These are phyloP conservation scores for Rhopalosiphum maidis DNA, from an alignment of 1,140 invertebrate genomes.

Conservation along the genomic window DNA sequence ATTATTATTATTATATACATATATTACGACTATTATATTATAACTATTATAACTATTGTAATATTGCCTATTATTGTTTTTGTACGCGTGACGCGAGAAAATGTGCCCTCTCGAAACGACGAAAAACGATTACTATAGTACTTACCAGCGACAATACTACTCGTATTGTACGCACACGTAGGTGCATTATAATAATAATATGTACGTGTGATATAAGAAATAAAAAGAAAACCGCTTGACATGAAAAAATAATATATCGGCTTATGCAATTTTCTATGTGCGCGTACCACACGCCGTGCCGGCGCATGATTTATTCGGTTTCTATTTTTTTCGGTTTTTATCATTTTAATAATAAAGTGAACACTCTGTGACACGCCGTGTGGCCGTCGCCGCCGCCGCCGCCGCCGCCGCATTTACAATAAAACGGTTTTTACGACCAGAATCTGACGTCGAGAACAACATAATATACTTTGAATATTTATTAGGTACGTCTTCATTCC, in stretches of 20 bases:
- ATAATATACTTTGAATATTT: slow-evolving; percentile 14
- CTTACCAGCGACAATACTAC: background rate
- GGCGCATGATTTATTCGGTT: slow-evolving; percentile 10
- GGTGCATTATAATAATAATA: background rate
- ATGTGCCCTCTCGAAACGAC: background rate
- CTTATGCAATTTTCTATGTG: slow-evolving; percentile 1
- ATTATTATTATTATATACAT: background rate
- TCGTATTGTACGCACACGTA: background rate
- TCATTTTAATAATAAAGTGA: slow-evolving; percentile 24
- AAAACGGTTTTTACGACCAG: slow-evolving; percentile 37
- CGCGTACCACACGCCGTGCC: background rate
- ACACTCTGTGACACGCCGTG: slow-evolving; percentile 6
- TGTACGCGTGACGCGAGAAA: background rate
- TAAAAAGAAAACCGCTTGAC: background rate
- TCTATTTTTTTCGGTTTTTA: background rate
- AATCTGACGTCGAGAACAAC: slow-evolving; percentile 21
- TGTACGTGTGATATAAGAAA: background rate
- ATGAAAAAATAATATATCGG: slow-evolving; percentile 34
- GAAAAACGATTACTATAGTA: background rate
- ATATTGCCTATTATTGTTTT: background rate
- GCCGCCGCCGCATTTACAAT: background rate
- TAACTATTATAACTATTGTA: background rate
- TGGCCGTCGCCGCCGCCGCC: background rate
- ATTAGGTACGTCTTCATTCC: background rate
- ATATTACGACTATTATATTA: background rate